Evolutionary conservation across 2,888 invertebrate species (phyloP), one percentile per base, ranked within the genome.

Genomic region (Protonemura montana): DNA sequence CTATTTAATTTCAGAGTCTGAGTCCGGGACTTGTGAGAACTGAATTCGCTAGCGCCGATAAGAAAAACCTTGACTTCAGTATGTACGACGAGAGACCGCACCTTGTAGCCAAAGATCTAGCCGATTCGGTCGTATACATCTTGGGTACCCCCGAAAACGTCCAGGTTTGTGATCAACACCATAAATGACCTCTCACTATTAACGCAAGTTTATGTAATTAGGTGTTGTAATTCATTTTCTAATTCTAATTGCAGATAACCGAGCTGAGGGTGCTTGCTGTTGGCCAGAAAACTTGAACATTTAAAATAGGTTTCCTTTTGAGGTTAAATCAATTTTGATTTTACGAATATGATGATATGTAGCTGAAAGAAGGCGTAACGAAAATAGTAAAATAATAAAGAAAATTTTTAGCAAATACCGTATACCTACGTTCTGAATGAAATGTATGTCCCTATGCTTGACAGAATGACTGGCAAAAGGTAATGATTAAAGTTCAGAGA

Each of bases 1-100:
- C 59, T 59, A 21, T 30, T 29, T n/a, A n/a, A 2, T 28, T 81
- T 2, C 85, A 89, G 88, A 92, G 92, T 89, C 90, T 93, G 76
- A 92, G 92, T 82, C 93, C 93, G 0, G 93, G 92, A 0, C 89
- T 91, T 0, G 92, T 92, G 3, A 89, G 90, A 0, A 93, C 92
- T 0, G 91, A 91, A 77, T 90, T 92, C 80, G 91, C 92, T 42
- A 81, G 10, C 5, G 76, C 27, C 0, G 84, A 26, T 59, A 76
- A 59, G 13, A 21, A 28, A 0, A 13, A 59, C 21, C 77, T 35
- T 16, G 42, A 76, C 28, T 27, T 29, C 16, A 77, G 78, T n/a
- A 1, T 59, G 6, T 30, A 82, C 41, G 28, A 59, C 7, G 25
- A 6, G 21, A 30, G 82, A 16, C 16, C 89, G 88, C 27, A 90